A percentile compares a stretch with the other conserved stretches of the same genome.
Conservation (phyloP, 2,888 invertebrate species). For the Troilus luridus region DNA sequence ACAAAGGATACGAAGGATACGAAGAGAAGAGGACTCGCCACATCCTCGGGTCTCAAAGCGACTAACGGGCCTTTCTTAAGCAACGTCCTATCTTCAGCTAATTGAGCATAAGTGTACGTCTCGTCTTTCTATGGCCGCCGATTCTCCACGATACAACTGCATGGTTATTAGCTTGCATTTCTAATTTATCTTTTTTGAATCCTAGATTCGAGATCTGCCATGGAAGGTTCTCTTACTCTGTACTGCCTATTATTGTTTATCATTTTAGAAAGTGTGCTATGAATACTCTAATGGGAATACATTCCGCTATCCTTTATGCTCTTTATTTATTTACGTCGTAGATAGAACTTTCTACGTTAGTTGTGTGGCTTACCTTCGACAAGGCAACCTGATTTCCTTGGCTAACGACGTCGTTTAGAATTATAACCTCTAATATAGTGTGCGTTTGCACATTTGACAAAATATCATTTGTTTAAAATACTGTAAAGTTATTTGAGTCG, state of each 20-base stretch:
- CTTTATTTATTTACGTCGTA: not conserved
- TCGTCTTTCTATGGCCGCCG: not conserved
- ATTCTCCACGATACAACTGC: not conserved
- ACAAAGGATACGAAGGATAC: not conserved
- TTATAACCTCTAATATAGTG: too few relatives aligned
- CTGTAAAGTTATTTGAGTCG: too few relatives aligned
- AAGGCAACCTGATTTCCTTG: too few relatives aligned
- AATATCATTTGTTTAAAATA: too few relatives aligned
- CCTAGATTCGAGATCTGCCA: not conserved
- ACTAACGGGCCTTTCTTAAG: not conserved
- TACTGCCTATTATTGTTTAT: not conserved
- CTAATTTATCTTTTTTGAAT: not conserved
- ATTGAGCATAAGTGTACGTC: not conserved
- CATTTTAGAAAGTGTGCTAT: not conserved
- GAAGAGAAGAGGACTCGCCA: not conserved
- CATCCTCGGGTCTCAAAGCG: not conserved
- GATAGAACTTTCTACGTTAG: too few relatives aligned
- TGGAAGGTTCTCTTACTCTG: not conserved
- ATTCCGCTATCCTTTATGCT: not conserved
- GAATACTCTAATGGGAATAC: not conserved
- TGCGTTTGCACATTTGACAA: too few relatives aligned
- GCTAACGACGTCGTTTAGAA: too few relatives aligned
- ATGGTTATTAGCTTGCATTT: not conserved
- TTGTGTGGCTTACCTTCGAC: too few relatives aligned
- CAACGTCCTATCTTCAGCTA: not conserved